These are phyloP conservation scores for Dexiosoma caninum DNA, from an alignment of 2,888 invertebrate genomes.

Conservation along the genomic window DNA sequence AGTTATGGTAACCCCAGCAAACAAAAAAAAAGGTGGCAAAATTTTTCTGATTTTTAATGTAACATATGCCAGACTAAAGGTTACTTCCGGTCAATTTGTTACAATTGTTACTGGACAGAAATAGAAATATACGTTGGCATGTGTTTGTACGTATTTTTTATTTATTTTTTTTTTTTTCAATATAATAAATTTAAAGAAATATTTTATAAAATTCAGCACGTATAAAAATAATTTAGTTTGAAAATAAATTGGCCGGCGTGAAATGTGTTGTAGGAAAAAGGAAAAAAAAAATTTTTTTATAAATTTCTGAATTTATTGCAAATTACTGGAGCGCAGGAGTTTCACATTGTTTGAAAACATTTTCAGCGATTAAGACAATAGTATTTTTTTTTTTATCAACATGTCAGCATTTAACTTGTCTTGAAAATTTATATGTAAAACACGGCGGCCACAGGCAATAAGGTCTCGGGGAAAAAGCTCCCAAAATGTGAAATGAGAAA, in stretches of 20 bases:
- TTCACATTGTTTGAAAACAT: no score
- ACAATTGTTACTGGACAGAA: constrained; percentile 47
- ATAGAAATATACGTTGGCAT: neutral
- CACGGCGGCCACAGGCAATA: no score
- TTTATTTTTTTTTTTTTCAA: no score
- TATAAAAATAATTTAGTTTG: constrained; percentile 51
- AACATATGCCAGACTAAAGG: constrained; percentile 63
- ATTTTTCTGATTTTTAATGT: constrained; percentile 49
- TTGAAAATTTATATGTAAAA: no score
- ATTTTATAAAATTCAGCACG: constrained; percentile 42
- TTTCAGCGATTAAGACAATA: no score
- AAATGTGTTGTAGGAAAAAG: neutral
- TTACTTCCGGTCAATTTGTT: constrained; percentile 64
- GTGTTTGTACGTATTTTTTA: neutral
- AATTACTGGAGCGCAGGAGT: no score
- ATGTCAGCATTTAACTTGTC: no score
- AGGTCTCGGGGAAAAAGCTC: no score
- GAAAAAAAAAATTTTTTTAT: no score
- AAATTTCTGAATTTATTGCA: no score
- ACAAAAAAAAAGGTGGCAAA: constrained; percentile 56
- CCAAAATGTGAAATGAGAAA: no score
- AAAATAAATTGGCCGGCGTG: constrained; percentile 24
- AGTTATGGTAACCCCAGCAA: constrained; percentile 37
- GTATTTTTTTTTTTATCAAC: no score
- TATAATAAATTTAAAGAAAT: constrained; percentile 35